Evolutionary conservation across 1,140 invertebrate species (phyloP).

Genomic region (Drosophila pruinosa): DNA sequence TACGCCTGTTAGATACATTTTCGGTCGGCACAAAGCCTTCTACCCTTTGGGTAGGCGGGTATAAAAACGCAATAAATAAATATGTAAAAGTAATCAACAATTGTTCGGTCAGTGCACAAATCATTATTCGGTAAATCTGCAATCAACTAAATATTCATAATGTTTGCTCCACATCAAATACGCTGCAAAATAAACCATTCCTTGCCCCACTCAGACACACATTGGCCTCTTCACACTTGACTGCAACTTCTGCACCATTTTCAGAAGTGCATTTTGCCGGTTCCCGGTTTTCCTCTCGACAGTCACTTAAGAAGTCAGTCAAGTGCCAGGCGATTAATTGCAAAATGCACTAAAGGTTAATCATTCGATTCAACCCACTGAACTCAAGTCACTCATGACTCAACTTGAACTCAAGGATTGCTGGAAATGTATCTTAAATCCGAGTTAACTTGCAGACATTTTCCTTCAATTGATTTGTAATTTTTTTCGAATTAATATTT

Average conservation of each 20-base stretch:
- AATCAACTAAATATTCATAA: slow-evolving; percentile 46
- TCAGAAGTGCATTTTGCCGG: slow-evolving; percentile 41
- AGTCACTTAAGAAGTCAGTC: slow-evolving; percentile 52
- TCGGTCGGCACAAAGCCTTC: too few relatives aligned
- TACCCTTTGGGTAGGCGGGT: too few relatives aligned
- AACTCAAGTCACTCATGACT: neutral
- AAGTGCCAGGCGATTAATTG: slow-evolving; percentile 73
- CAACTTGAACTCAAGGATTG: neutral
- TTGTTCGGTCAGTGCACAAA: slow-evolving; percentile 64
- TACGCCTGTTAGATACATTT: too few relatives aligned
- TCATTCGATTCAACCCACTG: neutral
- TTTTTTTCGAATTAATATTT: neutral
- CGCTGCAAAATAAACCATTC: neutral
- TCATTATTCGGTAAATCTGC: slow-evolving; percentile 41
- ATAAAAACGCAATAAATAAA: neutral
- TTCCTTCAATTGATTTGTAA: too few relatives aligned
- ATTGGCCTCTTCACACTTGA: slow-evolving; percentile 20
- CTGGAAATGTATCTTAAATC: neutral
- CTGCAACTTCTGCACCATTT: slow-evolving; percentile 7
- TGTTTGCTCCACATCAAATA: slow-evolving; percentile 4
- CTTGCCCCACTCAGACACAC: neutral
- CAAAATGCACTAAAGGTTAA: slow-evolving; percentile 32
- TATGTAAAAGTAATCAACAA: slow-evolving; percentile 38
- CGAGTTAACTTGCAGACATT: too few relatives aligned
- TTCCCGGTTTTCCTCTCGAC: neutral